A percentile compares a stretch with the other conserved stretches of the same genome.
phyloP scores from a whole-genome alignment of 2,113 vertebrate species.

The Artemisiospiza belli region DNA sequence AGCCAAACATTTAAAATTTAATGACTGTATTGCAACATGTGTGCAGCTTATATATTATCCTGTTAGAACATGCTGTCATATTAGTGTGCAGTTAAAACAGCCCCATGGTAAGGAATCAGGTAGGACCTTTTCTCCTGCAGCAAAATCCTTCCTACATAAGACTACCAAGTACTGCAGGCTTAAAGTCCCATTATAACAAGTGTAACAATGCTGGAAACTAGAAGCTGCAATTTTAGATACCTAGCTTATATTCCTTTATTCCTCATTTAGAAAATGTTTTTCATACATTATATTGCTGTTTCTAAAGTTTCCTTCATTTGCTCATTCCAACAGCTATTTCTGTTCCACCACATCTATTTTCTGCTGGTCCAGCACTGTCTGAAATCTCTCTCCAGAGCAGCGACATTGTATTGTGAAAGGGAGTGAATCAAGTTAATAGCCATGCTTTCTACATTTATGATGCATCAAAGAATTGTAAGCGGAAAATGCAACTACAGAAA shows the following conservation, averaged over 20 bases:
- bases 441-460: not conserved
- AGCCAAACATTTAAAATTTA: slow-evolving; percentile 35
- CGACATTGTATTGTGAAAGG: not conserved
- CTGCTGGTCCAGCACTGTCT: not conserved
- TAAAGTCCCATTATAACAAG: not conserved
- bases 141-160: not conserved
- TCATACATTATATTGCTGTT: not conserved
- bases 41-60: not conserved
- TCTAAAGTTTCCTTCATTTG: not conserved
- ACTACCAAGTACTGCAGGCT: not conserved
- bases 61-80: not conserved
- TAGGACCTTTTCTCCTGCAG: not conserved
- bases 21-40: not conserved
- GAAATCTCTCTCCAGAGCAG: slow-evolving; percentile 11
- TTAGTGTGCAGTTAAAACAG: not conserved
- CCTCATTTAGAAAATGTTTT: not conserved
- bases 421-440: slow-evolving; percentile 17
- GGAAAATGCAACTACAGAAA: not conserved
- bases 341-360: not conserved
- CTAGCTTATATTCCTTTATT: not conserved
- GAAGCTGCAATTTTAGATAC: not conserved
- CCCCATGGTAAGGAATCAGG: not conserved
- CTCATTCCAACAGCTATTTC: not conserved
- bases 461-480: not conserved
- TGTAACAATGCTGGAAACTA: not conserved